These are phyloP conservation scores for Nomada goodeniana DNA, from an alignment of 2,888 invertebrate genomes.

Conservation along the genomic window DNA sequence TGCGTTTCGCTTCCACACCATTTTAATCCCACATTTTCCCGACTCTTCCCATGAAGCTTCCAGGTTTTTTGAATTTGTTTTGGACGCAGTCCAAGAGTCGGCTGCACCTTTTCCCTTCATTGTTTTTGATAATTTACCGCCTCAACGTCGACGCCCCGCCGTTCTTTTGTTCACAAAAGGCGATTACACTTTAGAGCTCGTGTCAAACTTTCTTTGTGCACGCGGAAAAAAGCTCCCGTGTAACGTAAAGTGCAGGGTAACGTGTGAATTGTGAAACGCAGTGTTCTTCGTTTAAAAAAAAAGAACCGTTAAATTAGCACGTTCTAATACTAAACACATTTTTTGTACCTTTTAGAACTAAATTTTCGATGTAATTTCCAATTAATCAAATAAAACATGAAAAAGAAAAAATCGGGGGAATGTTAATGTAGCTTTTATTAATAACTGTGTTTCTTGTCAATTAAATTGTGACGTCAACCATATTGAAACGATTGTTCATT, in stretches of 20 bases:
- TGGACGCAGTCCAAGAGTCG: constrained; percentile 45
- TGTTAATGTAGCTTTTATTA: not conserved
- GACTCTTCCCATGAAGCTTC: constrained; percentile 23
- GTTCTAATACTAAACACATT: not conserved
- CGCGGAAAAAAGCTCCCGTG: not conserved
- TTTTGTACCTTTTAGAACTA: not conserved
- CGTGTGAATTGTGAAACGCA: not conserved
- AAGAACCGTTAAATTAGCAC: not conserved
- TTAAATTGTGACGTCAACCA: not conserved
- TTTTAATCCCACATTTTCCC: constrained; percentile 11
- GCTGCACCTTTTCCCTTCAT: constrained; percentile 40
- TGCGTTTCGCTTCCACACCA: not conserved
- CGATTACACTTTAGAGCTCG: constrained; percentile 42
- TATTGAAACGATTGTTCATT: too few relatives aligned
- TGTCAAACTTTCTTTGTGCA: constrained; percentile 36
- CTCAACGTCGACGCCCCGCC: constrained; percentile 39
- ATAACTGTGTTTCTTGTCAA: not conserved
- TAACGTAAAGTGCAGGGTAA: not conserved
- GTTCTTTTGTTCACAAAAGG: constrained; percentile 40
- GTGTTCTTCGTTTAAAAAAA: not conserved
- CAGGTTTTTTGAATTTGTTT: constrained; percentile 37
- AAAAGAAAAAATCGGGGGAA: not conserved
- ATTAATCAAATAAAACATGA: not conserved
- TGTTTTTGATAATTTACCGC: constrained; percentile 57
- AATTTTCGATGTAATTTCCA: not conserved